Base-by-base conservation (phyloP, 2,888 invertebrate species). In the Diarsia dahlii region DNA sequence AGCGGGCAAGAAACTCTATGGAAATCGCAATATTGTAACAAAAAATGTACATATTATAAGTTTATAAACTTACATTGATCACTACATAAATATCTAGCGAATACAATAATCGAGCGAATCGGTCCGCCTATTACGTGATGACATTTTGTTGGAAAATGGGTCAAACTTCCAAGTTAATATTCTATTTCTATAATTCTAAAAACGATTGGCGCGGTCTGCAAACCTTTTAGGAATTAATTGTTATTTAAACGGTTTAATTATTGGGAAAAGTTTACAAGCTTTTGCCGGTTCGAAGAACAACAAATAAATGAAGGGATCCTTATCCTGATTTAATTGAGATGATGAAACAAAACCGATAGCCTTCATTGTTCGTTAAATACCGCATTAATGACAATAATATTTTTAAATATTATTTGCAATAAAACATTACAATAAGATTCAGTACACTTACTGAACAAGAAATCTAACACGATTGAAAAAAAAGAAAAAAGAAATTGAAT, bases 121-220 rank as follows among this genome's bases (percentile, higher is more conserved):
- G 9, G n/a, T 68, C 34, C 15, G 23, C 8, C 48, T 80, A 52
- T 23, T 54, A 66, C 15, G 45, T 58, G 13, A 39, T 23, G 64
- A 46, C 34, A 39, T 50, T 56, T 54, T 23, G 9, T 46, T 28
- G 20, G 39, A 62, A 62, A 80, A 58, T 73, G n/a, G 65, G 66
- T 66, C 60, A 74, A 74, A 80, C 48, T 60, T 6, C 10, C 28
- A 48, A 65, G 4, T 23, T 10, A 10, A 52, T 39, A 50, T 52
- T 60, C 58, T 66, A 54, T 54, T 48, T 65, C 4, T 20, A n/a
- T 18, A 71, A 52, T 18, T 20, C 15, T 20, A 15, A 18, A 18
- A n/a, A 63, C 18, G 2, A 15, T 56, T 72, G 5, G 9, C 23
- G 23, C 9, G n/a, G 15, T 54, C 12, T 56, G 18, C 2, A 63